phyloP scores from a whole-genome alignment of 2,797 vertebrate species.

The Typhlichthys subterraneus region DNA sequence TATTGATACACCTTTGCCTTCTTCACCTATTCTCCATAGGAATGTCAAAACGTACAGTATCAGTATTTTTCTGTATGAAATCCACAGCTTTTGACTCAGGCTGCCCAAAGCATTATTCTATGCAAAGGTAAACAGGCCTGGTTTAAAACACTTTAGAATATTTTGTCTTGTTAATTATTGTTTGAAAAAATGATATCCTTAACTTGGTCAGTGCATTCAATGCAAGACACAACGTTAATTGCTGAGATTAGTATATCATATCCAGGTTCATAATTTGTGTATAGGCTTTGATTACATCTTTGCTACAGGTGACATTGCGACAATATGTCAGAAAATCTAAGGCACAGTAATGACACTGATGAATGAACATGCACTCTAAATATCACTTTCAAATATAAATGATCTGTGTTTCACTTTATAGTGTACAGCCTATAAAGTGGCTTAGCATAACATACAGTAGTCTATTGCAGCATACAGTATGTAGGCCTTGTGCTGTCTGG shows the following conservation, averaged over 20 bases:
- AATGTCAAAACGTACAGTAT: conserved; percentile 1
- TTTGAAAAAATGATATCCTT: not conserved
- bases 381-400: too few relatives aligned
- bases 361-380: too few relatives aligned
- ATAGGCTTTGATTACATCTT: too few relatives aligned
- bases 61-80: not conserved
- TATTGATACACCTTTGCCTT: not conserved
- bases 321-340: not conserved
- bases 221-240: not conserved
- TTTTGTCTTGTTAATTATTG: not conserved
- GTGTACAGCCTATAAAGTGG: too few relatives aligned
- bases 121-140: not conserved
- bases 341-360: too few relatives aligned
- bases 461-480: too few relatives aligned
- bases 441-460: too few relatives aligned
- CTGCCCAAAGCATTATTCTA: not conserved
- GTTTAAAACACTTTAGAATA: not conserved
- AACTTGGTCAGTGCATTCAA: not conserved
- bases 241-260: not conserved
- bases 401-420: too few relatives aligned
- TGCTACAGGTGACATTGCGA: too few relatives aligned
- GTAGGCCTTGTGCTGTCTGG: too few relatives aligned
- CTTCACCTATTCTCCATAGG: not conserved
- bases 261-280: not conserved
- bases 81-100: not conserved